Evolutionary conservation across 2,888 invertebrate genomes (phyloP), one percentile per base, ranked within the genome.

Genomic region (Cryptocheilus praepositus): DNA sequence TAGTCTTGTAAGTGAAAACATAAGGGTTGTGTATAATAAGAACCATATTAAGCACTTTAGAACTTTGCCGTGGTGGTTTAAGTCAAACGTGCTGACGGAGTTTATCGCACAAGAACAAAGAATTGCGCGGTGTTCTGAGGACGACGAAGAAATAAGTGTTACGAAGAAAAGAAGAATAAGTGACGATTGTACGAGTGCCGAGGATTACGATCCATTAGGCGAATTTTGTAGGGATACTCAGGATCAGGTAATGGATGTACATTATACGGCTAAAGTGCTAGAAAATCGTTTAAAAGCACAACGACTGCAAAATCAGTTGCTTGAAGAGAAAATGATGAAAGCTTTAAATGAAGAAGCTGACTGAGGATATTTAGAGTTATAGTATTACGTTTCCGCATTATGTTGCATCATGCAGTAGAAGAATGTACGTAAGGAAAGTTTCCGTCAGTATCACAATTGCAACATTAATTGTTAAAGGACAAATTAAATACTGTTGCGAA

Each of bases 51-150:
- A 90, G 68, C 88, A 90, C 57, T 93, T 91, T 82, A 86, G 90
- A 22, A 90, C 88, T 66, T 87, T 89, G 18, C 89, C 92, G 46
- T 94, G 93, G 93, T 91, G 93, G 88, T 92, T 92, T 82, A 81
- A 89, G 81, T 83, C 85, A 46, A 81, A 69, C 18, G 67, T 79
- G 15, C 49, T 4, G 44, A 58, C 18, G 16, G 63, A 49, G 51
- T 19, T 11, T 66, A 16, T 64, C 16, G 15, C 52, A n/a, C 18
- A 22, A 22, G 28, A 8, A 15, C 46, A 36, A 0, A 28, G 36
- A n/a, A 44, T 7, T 8, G 45, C 22, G 0, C 67, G 67, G 21
- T 61, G 71, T 19, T 16, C 45, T 11, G 16, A 7, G 8, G 16
- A 49, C 13, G 18, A 16, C 4, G 49, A 49, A 8, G 16, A 16